Evolutionary conservation across 2,888 invertebrate genomes (phyloP), one percentile per base, ranked within the genome.

Genomic region (Meiosimyza decipiens): DNA sequence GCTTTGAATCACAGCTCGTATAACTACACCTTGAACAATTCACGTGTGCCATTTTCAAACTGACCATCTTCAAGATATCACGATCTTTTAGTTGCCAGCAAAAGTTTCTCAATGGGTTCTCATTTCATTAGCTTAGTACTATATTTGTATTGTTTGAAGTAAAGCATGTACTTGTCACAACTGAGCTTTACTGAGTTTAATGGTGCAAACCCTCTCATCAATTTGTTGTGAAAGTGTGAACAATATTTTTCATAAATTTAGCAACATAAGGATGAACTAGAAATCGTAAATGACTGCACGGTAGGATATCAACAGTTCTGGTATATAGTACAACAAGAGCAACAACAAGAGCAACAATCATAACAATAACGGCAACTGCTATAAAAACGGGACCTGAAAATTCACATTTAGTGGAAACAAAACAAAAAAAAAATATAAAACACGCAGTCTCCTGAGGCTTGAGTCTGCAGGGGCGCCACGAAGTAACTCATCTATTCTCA

Each of bases 231-330:
- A 79, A 84, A 83, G 84, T 83, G 83, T 84, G 83, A 83, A 83
- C 82, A 83, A 79, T 80, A 83, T 83, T 83, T 84, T 83, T 83
- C 83, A 83, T 81, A 83, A 84, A 82, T 83, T 82, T 79, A 81
- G 80, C 80, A 70, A 60, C 51, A 64, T 6, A 49, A 65, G 59
- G 28, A 65, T 22, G 40, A 47, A 50, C 47, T 50, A 74, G 52
- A 50, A 12, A 71, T 55, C 59, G 9, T 12, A 5, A 66, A 33
- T 62, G 64, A 65, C 70, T 73, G 49, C 47, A n/a, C 40, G 59
- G 68, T 64, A 71, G 71, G 55, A 73, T 74, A 73, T 72, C 74
- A 71, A 72, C 72, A 76, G 70, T 67, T 69, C 69, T 73, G 64
- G 60, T 64, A 71, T 71, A n/a, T n/a, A n/a, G n/a, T n/a, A 64